Base-by-base conservation (phyloP, 2,113 vertebrate genomes). In the Leptosomus discolor region DNA sequence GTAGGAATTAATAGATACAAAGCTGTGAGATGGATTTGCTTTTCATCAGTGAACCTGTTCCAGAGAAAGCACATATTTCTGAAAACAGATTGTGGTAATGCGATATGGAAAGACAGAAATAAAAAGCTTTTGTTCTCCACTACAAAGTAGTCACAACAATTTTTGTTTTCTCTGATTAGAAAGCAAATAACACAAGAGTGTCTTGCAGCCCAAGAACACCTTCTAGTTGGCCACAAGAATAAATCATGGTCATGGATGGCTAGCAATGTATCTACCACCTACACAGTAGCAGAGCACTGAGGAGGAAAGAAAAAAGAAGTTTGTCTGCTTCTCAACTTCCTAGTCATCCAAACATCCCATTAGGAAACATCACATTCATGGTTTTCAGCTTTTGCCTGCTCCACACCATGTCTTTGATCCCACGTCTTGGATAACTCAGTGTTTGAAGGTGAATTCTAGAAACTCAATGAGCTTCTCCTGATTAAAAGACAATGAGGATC, bases 401-500 rank as follows among this genome's bases (percentile, higher is more conserved):
- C 78, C 61, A 57, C 12, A 81, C 32, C 39, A 24, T 30, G 30
- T 51, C 88, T 94, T 89, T 96, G 65, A 94, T 95, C 58, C 26
- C n/a, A 81, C 57, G 34, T 73, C 45, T 91, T 87, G 84, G 91
- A 48, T 51, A 92, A 85, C 41, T 78, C 61, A 11, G 45, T 90
- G 45, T 90, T 92, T 91, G 73, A 94, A 90, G 73, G 53, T 27
- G 37, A 92, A 89, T 69, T 56, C 65, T 87, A 87, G 73, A 81
- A 97, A 82, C 29, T 69, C 65, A 61, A 9, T 90, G 39, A 91
- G 57, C 61, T 95, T 94, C 34, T 95, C 77, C 57, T 87, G 74
- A 96, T 95, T 95, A 97, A 94, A 94, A 88, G 83, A 91, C 81
- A 91, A 56, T 37, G 16, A 91, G 21, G 61, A 92, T 65, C 45